Base-by-base conservation (phyloP, 2,888 invertebrate genomes). In the Erebia epiphron region DNA sequence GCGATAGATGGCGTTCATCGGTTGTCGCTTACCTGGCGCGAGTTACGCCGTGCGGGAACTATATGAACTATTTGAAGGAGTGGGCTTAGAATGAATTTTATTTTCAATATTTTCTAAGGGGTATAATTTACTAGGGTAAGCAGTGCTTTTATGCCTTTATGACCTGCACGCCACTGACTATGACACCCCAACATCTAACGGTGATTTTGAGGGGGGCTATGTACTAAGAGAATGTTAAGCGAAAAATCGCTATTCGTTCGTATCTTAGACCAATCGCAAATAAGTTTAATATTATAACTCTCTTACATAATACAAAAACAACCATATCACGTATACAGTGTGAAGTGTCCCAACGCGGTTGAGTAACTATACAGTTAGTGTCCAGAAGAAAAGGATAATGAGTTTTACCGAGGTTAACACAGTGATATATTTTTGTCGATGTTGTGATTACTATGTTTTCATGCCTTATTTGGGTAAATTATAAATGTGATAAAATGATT, bases 201-300 rank as follows among this genome's bases (percentile, higher is more conserved):
- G 7, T 35, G 5, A 35, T 35, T 35, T 35, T 35, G 7, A 35
- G 35, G 35, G 35, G 35, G 35, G 35, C 2, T 35, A 35, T 1
- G 26, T 26, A 35, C 7, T 35, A 35, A 1, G 35, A 35, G 7
- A 35, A 35, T 35, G 35, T 7, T 35, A 35, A 9, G 41, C 41
- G 26, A 43, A 61, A 60, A 57, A 21, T 7, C 9, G 9, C 69
- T 68, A 5, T 11, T 10, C 43, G 13, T 18, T 8, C 64, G 0
- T 67, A 16, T 61, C 70, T 71, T 67, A 43, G 0, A 68, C 73
- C 72, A 68, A 16, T 71, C 60, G 21, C 43, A 56, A 69, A 73
- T 71, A 61, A 71, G 71, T 72, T 71, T 74, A 68, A 72, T 72
- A 65, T 71, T 65, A 72, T 72, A 68, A 72, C 57, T 60, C 35